Percentiles rank a stretch among this genome's conserved stretches.
phyloP scores from a whole-genome alignment of 2,888 invertebrate species.

The Diogma glabrata region DNA sequence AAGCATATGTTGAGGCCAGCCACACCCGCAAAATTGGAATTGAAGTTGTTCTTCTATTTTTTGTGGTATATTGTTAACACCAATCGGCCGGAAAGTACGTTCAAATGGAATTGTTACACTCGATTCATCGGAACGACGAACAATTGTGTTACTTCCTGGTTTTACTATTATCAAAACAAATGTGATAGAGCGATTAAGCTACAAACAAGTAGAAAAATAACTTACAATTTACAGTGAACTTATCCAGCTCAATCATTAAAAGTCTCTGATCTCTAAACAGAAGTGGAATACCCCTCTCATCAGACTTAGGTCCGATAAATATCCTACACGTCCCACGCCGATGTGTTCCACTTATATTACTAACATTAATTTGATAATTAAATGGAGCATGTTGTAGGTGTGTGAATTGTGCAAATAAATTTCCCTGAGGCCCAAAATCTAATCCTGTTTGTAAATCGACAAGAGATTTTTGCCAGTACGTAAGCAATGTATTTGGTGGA shows the following conservation, averaged over 20 bases:
- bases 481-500: slow-evolving; percentile 20
- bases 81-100: slow-evolving; percentile 55
- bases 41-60: slow-evolving; percentile 30
- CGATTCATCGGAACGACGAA: slow-evolving; percentile 49
- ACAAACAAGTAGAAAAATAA: slow-evolving; percentile 17
- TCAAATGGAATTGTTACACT: slow-evolving; percentile 68
- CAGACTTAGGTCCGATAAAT: slow-evolving; percentile 56
- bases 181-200: slow-evolving; percentile 26
- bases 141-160: slow-evolving; percentile 49
- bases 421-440: slow-evolving; percentile 23
- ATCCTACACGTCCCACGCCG: slow-evolving; percentile 37
- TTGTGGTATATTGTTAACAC: slow-evolving; percentile 32
- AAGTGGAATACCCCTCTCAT: slow-evolving; percentile 55
- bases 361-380: slow-evolving; percentile 46
- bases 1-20: slow-evolving; percentile 74
- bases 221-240: slow-evolving; percentile 54
- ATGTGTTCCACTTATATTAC: slow-evolving; percentile 39
- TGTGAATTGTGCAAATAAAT: slow-evolving; percentile 37
- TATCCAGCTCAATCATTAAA: slow-evolving; percentile 60
- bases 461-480: slow-evolving; percentile 26
- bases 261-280: slow-evolving; percentile 51
- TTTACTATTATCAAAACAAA: too few species aligned
- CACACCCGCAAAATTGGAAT: slow-evolving; percentile 79
- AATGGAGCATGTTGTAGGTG: slow-evolving; percentile 60
- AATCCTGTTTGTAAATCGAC: slow-evolving; percentile 28